These are phyloP conservation scores for Rachycentron canadum DNA, from an alignment of 2,797 vertebrate genomes.

Conservation along the genomic window DNA sequence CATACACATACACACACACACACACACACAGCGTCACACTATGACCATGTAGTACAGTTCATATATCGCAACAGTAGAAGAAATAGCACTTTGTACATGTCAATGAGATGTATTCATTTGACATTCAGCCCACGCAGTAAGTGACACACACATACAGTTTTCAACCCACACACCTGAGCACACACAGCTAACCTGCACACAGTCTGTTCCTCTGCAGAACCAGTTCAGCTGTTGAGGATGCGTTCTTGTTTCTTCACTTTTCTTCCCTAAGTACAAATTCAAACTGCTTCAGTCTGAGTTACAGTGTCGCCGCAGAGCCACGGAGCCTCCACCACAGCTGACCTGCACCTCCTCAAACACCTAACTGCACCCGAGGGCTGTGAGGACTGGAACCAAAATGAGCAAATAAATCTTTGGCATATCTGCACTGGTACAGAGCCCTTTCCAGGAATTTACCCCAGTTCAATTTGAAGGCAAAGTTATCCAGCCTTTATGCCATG, in stretches of 20 bases:
- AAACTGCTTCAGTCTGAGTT: conserved; percentile 21
- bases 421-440: neutral
- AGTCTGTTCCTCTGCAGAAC: conserved; percentile 38
- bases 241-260: conserved; percentile 50
- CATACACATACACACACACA: conserved; percentile 45
- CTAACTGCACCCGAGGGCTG: neutral
- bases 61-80: conserved; percentile 62
- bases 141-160: conserved; percentile 47
- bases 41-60: conserved; percentile 66
- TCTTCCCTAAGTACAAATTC: conserved; percentile 34
- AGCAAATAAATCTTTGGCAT: neutral
- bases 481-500: neutral
- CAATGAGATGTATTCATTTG: conserved; percentile 72
- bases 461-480: neutral
- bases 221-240: conserved; percentile 40
- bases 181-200: conserved; percentile 11
- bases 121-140: conserved; percentile 72
- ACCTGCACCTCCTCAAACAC: conserved; percentile 19
- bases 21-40: conserved; percentile 28
- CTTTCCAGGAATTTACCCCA: conserved; percentile 4
- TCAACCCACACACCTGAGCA: conserved; percentile 66
- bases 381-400: neutral
- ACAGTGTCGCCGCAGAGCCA: conserved; percentile 18
- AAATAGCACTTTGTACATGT: conserved; percentile 71
- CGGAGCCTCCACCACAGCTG: neutral